These are phyloP conservation scores for Pemphigus obesinymphae DNA, from an alignment of 1,140 invertebrate species.

Conservation along the genomic window DNA sequence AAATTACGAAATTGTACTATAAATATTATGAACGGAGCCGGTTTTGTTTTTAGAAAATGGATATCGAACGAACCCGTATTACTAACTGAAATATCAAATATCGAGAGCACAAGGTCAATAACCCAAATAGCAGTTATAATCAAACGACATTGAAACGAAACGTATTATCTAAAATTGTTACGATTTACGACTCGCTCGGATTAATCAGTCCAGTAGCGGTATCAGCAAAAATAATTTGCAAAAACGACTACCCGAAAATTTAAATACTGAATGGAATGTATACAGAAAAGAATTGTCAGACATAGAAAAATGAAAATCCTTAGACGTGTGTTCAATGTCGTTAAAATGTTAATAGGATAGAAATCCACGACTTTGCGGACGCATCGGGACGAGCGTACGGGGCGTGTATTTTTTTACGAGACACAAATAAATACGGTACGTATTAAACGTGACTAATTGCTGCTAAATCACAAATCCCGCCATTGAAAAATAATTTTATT, in stretches of 20 bases:
- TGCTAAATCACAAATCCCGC: constrained; percentile 49
- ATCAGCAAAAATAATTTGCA: neutral
- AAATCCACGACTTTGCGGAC: constrained; percentile 35
- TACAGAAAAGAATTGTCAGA: neutral
- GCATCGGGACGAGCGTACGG: constrained; percentile 22
- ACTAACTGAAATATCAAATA: too few relatives aligned
- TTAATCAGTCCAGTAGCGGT: too few relatives aligned
- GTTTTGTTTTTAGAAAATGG: too few relatives aligned
- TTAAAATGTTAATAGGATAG: neutral
- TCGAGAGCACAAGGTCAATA: too few relatives aligned
- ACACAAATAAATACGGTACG: neutral
- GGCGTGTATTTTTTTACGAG: constrained; percentile 32
- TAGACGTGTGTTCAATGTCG: neutral
- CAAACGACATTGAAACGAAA: too few relatives aligned
- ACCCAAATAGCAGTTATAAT: too few relatives aligned
- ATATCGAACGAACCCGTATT: too few relatives aligned
- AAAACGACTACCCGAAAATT: neutral
- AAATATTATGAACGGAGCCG: too few relatives aligned
- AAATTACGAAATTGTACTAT: too few relatives aligned
- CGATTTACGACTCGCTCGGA: too few relatives aligned
- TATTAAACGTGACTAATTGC: constrained; percentile 45
- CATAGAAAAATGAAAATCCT: neutral
- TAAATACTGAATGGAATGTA: neutral
- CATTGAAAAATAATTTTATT: constrained; percentile 49
- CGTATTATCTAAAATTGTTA: too few relatives aligned